Percentiles rank a stretch among this genome's conserved stretches.
These are phyloP conservation scores for Myodes glareolus DNA, from an alignment of 2,113 vertebrate species.

Conservation along the genomic window DNA sequence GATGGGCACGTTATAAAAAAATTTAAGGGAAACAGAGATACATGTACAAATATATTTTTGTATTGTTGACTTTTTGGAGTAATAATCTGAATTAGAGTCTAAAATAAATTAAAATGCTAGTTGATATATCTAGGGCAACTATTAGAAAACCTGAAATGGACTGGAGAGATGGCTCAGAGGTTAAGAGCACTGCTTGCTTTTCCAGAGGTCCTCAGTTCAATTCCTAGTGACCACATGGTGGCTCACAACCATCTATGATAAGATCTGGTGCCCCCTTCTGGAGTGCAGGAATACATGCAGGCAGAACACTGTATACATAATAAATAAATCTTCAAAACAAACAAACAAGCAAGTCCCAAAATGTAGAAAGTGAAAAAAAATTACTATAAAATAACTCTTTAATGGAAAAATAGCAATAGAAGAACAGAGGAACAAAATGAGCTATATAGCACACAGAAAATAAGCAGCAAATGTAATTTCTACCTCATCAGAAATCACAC, in stretches of 20 bases:
- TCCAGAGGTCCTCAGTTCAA: too few relatives aligned
- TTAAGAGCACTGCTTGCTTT: too few relatives aligned
- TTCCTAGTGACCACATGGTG: too few relatives aligned
- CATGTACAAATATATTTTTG: background rate
- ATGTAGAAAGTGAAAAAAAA: background rate
- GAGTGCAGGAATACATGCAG: too few relatives aligned
- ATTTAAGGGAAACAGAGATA: background rate
- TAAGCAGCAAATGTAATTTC: background rate
- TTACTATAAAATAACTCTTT: background rate
- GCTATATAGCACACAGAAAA: background rate
- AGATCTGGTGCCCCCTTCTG: too few relatives aligned
- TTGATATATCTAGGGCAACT: background rate
- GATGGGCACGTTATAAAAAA: background rate
- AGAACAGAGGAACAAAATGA: background rate
- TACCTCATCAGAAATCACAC: background rate
- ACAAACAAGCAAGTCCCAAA: background rate
- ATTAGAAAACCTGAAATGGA: background rate
- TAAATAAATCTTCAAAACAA: too few relatives aligned
- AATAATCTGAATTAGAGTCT: background rate
- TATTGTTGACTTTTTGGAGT: background rate
- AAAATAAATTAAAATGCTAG: too few relatives aligned
- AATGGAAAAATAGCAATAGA: background rate
- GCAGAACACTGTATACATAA: too few relatives aligned
- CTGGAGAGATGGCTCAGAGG: too few relatives aligned
- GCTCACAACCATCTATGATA: too few relatives aligned